Conservation (phyloP, 2,113 vertebrate genomes). For the Rostratula benghalensis region DNA sequence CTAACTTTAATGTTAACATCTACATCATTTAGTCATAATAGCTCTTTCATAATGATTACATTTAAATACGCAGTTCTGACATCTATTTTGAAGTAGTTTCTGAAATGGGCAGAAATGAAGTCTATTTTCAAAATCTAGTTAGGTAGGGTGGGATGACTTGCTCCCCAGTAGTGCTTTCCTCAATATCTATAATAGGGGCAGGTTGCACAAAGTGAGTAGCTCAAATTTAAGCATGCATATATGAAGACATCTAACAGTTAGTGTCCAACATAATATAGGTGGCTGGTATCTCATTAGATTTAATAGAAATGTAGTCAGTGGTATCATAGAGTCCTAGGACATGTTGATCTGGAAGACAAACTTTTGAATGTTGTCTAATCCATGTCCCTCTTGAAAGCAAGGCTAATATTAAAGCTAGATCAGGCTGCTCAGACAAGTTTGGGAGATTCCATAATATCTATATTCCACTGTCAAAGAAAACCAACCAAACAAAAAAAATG, state of each 20-base stretch:
- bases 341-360: neutral
- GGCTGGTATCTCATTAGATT: neutral
- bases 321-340: neutral
- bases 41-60: neutral
- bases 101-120: neutral
- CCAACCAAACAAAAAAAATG: neutral
- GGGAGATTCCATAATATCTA: neutral
- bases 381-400: neutral
- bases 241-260: neutral
- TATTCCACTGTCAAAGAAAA: neutral
- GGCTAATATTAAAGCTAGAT: neutral
- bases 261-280: neutral
- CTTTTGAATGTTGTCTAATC: neutral
- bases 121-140: neutral
- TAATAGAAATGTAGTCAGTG: neutral
- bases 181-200: neutral
- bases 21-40: neutral
- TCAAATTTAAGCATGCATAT: neutral
- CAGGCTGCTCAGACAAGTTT: neutral
- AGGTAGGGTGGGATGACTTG: neutral
- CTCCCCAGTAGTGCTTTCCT: neutral
- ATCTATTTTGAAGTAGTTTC: neutral
- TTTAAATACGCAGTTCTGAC: neutral
- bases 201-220: neutral
- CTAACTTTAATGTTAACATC: neutral